phyloP scores from a whole-genome alignment of 1,140 invertebrate species.

The Eciton burchellii region DNA sequence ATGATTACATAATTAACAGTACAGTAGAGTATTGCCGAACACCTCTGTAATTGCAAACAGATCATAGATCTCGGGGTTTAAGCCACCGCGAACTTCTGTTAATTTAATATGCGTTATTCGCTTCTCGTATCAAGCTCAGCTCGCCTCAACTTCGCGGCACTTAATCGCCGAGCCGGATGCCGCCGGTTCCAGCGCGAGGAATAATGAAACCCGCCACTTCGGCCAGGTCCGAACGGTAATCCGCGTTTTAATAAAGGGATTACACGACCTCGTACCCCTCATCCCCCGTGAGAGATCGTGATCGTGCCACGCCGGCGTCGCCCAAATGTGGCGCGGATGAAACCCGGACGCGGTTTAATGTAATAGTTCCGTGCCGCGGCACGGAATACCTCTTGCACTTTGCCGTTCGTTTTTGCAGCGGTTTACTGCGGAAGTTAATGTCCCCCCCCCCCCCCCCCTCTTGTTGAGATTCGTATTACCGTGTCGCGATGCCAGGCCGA shows the following conservation, averaged over 20 bases:
- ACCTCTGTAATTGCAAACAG: too few relatives aligned
- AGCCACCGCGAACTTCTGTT: slow-evolving; percentile 12
- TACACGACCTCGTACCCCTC: slow-evolving; percentile 11
- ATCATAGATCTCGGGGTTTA: too few relatives aligned
- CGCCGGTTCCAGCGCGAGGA: not conserved
- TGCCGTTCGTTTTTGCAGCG: slow-evolving; percentile 63
- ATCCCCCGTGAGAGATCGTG: slow-evolving; percentile 19
- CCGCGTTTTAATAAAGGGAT: slow-evolving; percentile 49
- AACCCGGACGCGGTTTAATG: slow-evolving; percentile 50
- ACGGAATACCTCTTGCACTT: slow-evolving; percentile 58
- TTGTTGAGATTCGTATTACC: slow-evolving; percentile 69
- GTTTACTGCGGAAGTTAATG: slow-evolving; percentile 67
- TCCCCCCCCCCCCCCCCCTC: too few relatives aligned
- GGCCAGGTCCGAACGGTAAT: slow-evolving; percentile 15
- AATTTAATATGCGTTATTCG: not conserved
- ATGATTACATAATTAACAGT: too few relatives aligned
- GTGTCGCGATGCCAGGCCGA: slow-evolving; percentile 31
- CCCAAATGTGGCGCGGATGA: slow-evolving; percentile 29
- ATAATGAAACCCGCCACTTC: slow-evolving; percentile 42
- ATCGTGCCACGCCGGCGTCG: not conserved
- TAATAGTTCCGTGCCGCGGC: slow-evolving; percentile 49
- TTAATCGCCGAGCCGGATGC: not conserved
- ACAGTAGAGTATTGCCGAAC: too few relatives aligned
- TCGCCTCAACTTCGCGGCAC: slow-evolving; percentile 6
- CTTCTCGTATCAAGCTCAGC: not conserved